A percentile compares a stretch with the other conserved stretches of the same genome.
These are phyloP conservation scores for Charaxes varanes DNA, from an alignment of 1,140 invertebrate species.

Conservation along the genomic window DNA sequence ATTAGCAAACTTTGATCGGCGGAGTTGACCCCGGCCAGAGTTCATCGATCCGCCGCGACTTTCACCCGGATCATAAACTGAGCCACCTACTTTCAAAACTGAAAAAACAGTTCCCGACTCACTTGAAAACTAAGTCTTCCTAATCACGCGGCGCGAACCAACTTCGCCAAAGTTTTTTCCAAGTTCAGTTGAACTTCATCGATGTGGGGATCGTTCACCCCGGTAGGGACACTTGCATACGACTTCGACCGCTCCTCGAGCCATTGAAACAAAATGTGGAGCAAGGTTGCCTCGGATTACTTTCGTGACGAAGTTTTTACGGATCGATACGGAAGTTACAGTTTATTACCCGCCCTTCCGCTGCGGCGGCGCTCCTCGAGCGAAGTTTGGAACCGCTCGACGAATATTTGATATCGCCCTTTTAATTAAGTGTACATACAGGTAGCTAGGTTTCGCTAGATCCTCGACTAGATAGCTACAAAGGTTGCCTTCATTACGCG, in stretches of 20 bases:
- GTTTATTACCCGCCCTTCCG: constrained; percentile 44
- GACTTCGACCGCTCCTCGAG: constrained; percentile 39
- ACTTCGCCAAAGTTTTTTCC: constrained; percentile 65
- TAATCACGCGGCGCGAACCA: constrained; percentile 71
- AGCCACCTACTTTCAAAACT: constrained; percentile 73
- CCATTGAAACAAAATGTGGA: constrained; percentile 68
- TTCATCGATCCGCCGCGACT: constrained; percentile 69
- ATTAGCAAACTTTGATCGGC: constrained; percentile 70
- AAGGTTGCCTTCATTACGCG: constrained; percentile 36
- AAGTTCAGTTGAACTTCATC: constrained; percentile 67
- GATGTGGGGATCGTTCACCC: constrained; percentile 67
- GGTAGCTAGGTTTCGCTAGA: constrained; percentile 9
- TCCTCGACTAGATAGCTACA: constrained; percentile 18
- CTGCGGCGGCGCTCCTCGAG: constrained; percentile 42
- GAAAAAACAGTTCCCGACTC: constrained; percentile 68
- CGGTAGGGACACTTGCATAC: constrained; percentile 68
- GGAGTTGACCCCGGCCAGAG: constrained; percentile 57
- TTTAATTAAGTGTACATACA: constrained; percentile 34
- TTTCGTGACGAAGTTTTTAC: constrained; percentile 62
- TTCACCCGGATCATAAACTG: constrained; percentile 72
- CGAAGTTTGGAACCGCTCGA: constrained; percentile 21
- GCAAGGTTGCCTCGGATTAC: constrained; percentile 67
- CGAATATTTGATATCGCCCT: constrained; percentile 24
- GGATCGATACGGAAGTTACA: constrained; percentile 67
- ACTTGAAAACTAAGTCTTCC: constrained; percentile 72